Conservation (phyloP, 2,113 vertebrate genomes). For the Channa argus region DNA sequence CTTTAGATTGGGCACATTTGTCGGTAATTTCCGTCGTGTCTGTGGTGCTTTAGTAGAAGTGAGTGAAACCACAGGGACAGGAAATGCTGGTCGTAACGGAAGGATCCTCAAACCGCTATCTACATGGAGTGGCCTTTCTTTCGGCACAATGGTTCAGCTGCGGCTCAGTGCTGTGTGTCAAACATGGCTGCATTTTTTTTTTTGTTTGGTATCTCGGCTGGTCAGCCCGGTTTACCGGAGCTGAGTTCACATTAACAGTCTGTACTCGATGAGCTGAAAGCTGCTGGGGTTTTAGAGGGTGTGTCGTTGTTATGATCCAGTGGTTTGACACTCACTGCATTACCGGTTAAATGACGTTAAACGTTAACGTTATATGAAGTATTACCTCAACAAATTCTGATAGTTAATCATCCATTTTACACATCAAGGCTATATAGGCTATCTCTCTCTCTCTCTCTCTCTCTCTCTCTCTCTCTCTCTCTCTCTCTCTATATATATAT, state of each 20-base stretch:
- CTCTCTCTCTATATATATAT: no score
- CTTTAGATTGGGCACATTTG: neutral
- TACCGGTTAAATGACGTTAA: slow-evolving; percentile 26
- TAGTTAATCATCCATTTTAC: no score
- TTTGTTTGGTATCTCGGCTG: neutral
- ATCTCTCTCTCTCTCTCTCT: no score
- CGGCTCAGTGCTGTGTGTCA: slow-evolving; percentile 9
- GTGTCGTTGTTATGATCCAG: slow-evolving; percentile 76
- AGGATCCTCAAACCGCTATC: slow-evolving; percentile 54
- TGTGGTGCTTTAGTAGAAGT: slow-evolving; percentile 54
- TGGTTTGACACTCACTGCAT: slow-evolving; percentile 62
- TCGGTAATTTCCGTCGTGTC: slow-evolving; percentile 47
- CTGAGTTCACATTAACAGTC: slow-evolving; percentile 32
- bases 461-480: no score
- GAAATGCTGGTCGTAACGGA: slow-evolving; percentile 68
- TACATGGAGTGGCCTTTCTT: slow-evolving; percentile 14
- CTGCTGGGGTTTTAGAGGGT: slow-evolving; percentile 73
- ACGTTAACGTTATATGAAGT: no score
- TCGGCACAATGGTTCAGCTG: neutral
- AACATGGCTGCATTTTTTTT: neutral
- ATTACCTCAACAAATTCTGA: no score
- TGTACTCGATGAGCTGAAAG: slow-evolving; percentile 15
- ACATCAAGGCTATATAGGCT: no score
- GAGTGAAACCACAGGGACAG: slow-evolving; percentile 71
- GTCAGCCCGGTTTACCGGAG: slow-evolving; percentile 8